Evolutionary conservation across 1,140 invertebrate species (phyloP), one percentile per base, ranked within the genome.

Genomic region (Eciton burchellii): DNA sequence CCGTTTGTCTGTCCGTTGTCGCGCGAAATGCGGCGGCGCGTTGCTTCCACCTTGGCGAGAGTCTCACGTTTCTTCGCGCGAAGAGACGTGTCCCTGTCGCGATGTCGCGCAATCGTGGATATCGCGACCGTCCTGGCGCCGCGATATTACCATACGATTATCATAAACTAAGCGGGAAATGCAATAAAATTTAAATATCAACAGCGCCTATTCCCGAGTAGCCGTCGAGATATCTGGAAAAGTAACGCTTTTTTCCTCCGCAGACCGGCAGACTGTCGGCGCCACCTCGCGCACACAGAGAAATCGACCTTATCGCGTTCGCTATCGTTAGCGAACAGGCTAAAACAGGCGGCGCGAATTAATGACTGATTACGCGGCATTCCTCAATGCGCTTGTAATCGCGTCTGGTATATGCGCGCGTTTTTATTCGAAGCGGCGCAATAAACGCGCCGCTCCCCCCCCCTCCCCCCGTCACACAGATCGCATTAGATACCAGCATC

Each of bases 291-390:
- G 54, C 29, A 47, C 49, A 47, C 6, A 70, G 60, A 41, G 45
- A 19, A 52, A 21, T 21, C 71, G 16, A 21, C 43, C 71, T 87
- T 86, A 86, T 77, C 59, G 66, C 41, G 77, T 87, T 86, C 83
- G 60, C 84, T n/a, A n/a, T n/a, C n/a, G n/a, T n/a, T n/a, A n/a
- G n/a, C n/a, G n/a, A n/a, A n/a, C n/a, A n/a, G n/a, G n/a, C n/a
- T n/a, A n/a, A n/a, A n/a, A 72, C 79, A 66, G 82, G 60, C 43
- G 66, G 43, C 79, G 57, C 83, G 71, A 86, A 87, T 87, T 87
- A 87, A 86, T 86, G 45, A 59, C 59, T 83, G 74, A 87, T 87
- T 87, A 87, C 83, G 56, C 85, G 54, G n/a, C 79, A 83, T 86
- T 86, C 79, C 57, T 86, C 57, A 59, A 71, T 59, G 54, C 74